Evolutionary conservation across 1,140 invertebrate species (phyloP).

Genomic region (Whitmania pigra): DNA sequence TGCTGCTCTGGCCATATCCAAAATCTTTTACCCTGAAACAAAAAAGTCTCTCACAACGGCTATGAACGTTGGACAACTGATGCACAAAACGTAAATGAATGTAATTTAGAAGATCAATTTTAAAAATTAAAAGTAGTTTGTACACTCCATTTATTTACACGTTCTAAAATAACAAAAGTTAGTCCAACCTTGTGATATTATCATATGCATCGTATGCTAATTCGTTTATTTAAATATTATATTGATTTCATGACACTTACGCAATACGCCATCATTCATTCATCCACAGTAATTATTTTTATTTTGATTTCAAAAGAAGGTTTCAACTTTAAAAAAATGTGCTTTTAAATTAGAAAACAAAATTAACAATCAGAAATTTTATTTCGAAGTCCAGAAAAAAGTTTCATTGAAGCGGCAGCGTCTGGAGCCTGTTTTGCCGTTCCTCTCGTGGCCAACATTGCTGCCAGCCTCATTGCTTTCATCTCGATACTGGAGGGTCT

Average conservation of each 20-base stretch:
- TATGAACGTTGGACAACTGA: too few species aligned
- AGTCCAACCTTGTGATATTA: too few species aligned
- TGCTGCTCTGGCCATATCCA: conserved; percentile 70
- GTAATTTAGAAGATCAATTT: background rate
- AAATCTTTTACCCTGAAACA: conserved; percentile 79
- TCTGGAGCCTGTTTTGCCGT: conserved; percentile 26
- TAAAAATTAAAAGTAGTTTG: too few species aligned
- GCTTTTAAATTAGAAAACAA: background rate
- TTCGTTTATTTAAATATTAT: too few species aligned
- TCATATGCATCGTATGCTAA: too few species aligned
- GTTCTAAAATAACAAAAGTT: too few species aligned
- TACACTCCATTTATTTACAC: too few species aligned
- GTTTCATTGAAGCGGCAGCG: conserved; percentile 26
- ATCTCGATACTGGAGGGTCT: conserved; percentile 27
- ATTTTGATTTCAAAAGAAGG: background rate
- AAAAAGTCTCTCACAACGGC: conserved; percentile 45
- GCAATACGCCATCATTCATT: too few species aligned
- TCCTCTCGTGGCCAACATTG: conserved; percentile 27
- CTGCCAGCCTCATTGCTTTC: conserved; percentile 30
- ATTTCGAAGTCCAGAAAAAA: conserved; percentile 24
- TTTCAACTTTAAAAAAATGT: conserved; percentile 9
- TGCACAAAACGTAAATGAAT: too few species aligned
- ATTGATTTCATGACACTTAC: too few species aligned
- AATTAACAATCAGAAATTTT: background rate
- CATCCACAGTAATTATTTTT: too few species aligned